These are phyloP conservation scores for Lasius fuliginosus DNA, from an alignment of 2,888 invertebrate species.

Conservation along the genomic window DNA sequence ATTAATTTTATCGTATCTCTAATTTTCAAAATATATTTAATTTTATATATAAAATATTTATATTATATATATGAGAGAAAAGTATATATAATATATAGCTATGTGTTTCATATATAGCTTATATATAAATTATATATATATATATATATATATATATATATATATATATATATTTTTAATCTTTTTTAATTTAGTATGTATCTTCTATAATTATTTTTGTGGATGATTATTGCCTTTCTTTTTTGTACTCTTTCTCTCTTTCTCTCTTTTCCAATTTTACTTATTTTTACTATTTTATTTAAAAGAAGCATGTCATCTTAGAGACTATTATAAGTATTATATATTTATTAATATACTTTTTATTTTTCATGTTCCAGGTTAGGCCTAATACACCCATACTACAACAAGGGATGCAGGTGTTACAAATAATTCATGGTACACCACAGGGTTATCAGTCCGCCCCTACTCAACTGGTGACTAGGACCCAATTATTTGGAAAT, in stretches of 20 bases:
- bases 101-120: neutral
- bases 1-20: neutral
- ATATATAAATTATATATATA: neutral
- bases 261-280: neutral
- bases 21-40: neutral
- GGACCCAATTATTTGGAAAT: constrained; percentile 85
- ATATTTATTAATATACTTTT: neutral
- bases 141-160: neutral
- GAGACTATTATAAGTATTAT: neutral
- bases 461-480: constrained; percentile 83
- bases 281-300: neutral
- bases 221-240: neutral
- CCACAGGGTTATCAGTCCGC: constrained; percentile 84
- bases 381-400: constrained; percentile 84
- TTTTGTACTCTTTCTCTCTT: neutral
- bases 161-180: neutral
- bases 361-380: constrained; percentile 75
- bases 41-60: neutral
- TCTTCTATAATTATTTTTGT: neutral
- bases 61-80: neutral
- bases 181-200: neutral
- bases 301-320: neutral
- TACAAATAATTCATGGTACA: constrained; percentile 85
- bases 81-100: neutral
- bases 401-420: constrained; percentile 85